Evolutionary conservation across 2,113 vertebrate species (phyloP), one percentile per base, ranked within the genome.

Genomic region (Eclectus roratus): DNA sequence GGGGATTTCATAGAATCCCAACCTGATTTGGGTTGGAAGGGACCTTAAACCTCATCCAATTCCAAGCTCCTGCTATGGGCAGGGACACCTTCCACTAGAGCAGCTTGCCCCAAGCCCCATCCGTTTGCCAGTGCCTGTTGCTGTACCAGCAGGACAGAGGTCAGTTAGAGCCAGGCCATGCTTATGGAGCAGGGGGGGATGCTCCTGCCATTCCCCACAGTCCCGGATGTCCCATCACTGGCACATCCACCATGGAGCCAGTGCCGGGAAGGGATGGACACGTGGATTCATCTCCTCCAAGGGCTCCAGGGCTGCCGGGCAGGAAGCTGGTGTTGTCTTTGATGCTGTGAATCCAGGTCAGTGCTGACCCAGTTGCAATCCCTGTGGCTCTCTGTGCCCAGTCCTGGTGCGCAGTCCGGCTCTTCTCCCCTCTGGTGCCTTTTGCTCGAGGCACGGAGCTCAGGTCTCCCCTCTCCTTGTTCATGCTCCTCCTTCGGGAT

Each of bases 301-400:
- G 52, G 43, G 25, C 43, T 65, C 52, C 5, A 3, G 16, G 11
- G 66, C 61, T 20, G 18, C 74, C 3, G 2, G 37, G 33, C 64
- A 86, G 35, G 88, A 24, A 56, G 21, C 3, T 0, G 24, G 20
- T 74, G 10, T 9, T 74, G 9, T 8, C 65, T 95, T 88, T 92
- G 64, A 91, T 93, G 65, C 53, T 19, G 44, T 17, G 69, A 93
- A 95, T 91, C 61, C 93, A 94, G 94, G 89, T 91, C 89, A 89
- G 78, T 4, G 0, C 63, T 61, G 49, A 33, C 35, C n/a, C 85
- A 55, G 61, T 56, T 64, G 37, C 46, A 31, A 11, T 35, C 24
- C 33, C 39, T 28, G 17, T 24, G 18, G 52, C 69, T 83, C 56
- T 69, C 82, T 35, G 53, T 35, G 33, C 79, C 20, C 10, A 9